These are phyloP conservation scores for Synanthedon myopaeformis DNA, from an alignment of 2,888 invertebrate genomes.

Conservation along the genomic window DNA sequence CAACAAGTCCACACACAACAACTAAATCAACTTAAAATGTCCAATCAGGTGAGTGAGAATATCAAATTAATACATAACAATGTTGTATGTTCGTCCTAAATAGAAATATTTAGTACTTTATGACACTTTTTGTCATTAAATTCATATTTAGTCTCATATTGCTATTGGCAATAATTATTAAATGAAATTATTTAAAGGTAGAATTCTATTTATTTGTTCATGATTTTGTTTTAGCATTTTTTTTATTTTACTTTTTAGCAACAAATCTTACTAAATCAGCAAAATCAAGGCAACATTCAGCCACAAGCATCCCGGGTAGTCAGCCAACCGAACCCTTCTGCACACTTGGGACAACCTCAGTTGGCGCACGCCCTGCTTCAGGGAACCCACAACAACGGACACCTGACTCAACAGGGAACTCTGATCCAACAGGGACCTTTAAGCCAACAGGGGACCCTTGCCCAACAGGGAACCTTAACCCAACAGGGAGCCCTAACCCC, in stretches of 20 bases:
- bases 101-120: too few relatives aligned
- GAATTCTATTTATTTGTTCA: neutral
- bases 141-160: too few relatives aligned
- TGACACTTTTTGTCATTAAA: too few relatives aligned
- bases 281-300: slow-evolving; percentile 28
- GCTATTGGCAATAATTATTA: too few relatives aligned
- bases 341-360: slow-evolving; percentile 25
- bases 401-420: slow-evolving; percentile 31
- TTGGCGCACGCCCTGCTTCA: neutral
- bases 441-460: slow-evolving; percentile 52
- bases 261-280: slow-evolving; percentile 42
- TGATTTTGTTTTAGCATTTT: slow-evolving; percentile 1
- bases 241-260: slow-evolving; percentile 19
- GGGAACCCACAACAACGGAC: neutral
- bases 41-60: slow-evolving; percentile 31
- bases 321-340: slow-evolving; percentile 58
- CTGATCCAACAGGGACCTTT: slow-evolving; percentile 26
- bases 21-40: slow-evolving; percentile 46
- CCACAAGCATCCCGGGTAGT: slow-evolving; percentile 35
- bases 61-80: neutral
- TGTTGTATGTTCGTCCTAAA: too few relatives aligned
- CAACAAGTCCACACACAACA: slow-evolving; percentile 25
- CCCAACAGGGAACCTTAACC: slow-evolving; percentile 30
- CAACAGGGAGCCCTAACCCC: slow-evolving; percentile 35
- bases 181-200: too few relatives aligned